Evolutionary conservation across 2,888 invertebrate species (phyloP), one percentile per base, ranked within the genome.

Genomic region (Tholera decimalis): DNA sequence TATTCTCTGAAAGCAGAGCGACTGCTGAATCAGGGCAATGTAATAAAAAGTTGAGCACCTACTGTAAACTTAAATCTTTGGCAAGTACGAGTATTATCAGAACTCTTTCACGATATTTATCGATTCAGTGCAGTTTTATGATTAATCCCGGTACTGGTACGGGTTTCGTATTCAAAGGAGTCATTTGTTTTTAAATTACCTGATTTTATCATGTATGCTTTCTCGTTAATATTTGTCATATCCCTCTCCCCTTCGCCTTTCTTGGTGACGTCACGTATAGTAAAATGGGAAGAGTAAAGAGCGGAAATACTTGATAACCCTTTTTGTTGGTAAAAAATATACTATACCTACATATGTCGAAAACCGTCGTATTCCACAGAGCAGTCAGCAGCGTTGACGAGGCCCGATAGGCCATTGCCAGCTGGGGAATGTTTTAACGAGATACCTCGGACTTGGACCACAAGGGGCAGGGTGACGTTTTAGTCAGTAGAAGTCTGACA

Each of bases 11-110:
- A 54, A 55, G 35, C 69, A 35, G 26, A 50, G 33, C 53, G 43
- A 51, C 51, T 50, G 33, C 37, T 41, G 53, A 75, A 76, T 58
- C 39, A 51, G 71, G 30, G 47, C 71, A 22, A 18, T 33, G 71
- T 22, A 59, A 76, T 76, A 72, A 76, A 70, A 73, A 35, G 33
- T 22, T 11, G 5, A 75, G 54, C 33, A 76, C 20, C 33, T 46
- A 62, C 57, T 55, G 55, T 58, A 56, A 73, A 73, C 50, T 73
- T 62, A 55, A 70, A 56, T 76, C 50, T 58, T 63, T 63, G 55
- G 63, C 58, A 58, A 62, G 71, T 71, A 63, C 58, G 55, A 62
- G 71, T 71, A 63, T 47, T 62, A 62, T 54, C 15, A 7, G 41
- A 50, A 33, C 47, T 75, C 56, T 53, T 44, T 35, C 28, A 49